Base-by-base conservation (phyloP, 2,797 vertebrate species). In the Novumbra hubbsi region DNA sequence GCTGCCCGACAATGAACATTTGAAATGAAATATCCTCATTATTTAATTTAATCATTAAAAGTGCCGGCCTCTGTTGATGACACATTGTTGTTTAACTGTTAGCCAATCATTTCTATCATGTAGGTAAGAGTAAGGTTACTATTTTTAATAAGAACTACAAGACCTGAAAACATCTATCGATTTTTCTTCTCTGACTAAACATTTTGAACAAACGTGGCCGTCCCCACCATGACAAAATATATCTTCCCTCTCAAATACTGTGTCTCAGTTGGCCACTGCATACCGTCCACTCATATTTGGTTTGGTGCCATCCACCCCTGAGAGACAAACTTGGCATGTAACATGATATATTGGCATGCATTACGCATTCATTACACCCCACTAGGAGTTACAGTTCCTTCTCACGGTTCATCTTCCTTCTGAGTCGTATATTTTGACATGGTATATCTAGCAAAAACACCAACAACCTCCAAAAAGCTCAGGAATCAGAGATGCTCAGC, bases 1-100 rank as follows among this genome's bases (percentile, higher is more conserved):
- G 70, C 77, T 76, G 82, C 83, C 70, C 70, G 48, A 76, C 85
- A 84, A 72, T 88, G 83, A 84, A 81, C 82, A 81, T 49, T 3
- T 34, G 1, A 38, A 32, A 2, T 84, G 79, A 75, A n/a, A n/a
- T 30, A 60, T 76, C 38, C 45, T 66, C 73, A 65, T 65, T 79
- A 60, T 38, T 68, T 2, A 72, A 81, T 70, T 72, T 68, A 38
- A 49, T 70, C 48, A 4, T 65, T 74, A 70, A 71, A 60, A 76
- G 63, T 17, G 24, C 72, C 30, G 72, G 70, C 75, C 84, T 27
- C 57, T 32, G 32, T 38, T 32, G 1, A 7, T 41, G 41, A 41
- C 41, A 41, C 1, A 8, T 41, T 7, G 9, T 41, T 41, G 2
- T 41, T 41, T 41, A 41, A 41, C 41, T 63, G 60, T 28, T 62